Percentiles rank a stretch among this genome's conserved stretches.
phyloP scores from a whole-genome alignment of 2,888 invertebrate species.

The Drosophila diplacantha region DNA sequence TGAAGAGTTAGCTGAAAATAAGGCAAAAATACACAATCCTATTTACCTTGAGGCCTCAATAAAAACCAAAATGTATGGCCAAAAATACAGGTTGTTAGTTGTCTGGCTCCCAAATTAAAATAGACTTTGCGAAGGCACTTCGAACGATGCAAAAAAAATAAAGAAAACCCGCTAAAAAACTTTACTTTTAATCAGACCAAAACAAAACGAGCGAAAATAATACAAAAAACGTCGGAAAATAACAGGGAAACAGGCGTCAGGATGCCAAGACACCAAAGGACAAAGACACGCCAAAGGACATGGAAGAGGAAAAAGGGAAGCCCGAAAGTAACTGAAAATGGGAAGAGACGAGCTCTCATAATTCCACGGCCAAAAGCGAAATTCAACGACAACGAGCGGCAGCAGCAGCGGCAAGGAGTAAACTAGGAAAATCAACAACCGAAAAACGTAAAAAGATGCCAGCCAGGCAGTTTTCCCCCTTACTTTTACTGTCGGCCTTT shows the following conservation, averaged over 20 bases:
- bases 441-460: conserved; percentile 60
- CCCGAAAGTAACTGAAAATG: conserved; percentile 30
- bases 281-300: conserved; percentile 20
- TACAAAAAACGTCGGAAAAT: conserved; percentile 3
- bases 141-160: background rate
- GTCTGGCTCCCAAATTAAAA: conserved; percentile 27
- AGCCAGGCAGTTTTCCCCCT: conserved; percentile 56
- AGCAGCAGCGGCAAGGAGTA: conserved; percentile 25
- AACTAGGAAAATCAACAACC: conserved; percentile 62
- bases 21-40: background rate
- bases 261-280: conserved; percentile 45
- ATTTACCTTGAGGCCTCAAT: background rate
- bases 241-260: conserved; percentile 29
- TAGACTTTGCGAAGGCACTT: conserved; percentile 14
- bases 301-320: background rate
- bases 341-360: conserved; percentile 51
- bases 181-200: conserved; percentile 58
- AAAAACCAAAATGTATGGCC: conserved; percentile 10
- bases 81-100: conserved; percentile 1
- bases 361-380: conserved; percentile 37
- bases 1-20: background rate
- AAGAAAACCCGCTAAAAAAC: conserved; percentile 21
- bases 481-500: conserved; percentile 33
- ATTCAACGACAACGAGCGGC: conserved; percentile 11
- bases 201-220: conserved; percentile 30